Conservation (phyloP, 2,888 invertebrate genomes). For the Cantharis rustica region DNA sequence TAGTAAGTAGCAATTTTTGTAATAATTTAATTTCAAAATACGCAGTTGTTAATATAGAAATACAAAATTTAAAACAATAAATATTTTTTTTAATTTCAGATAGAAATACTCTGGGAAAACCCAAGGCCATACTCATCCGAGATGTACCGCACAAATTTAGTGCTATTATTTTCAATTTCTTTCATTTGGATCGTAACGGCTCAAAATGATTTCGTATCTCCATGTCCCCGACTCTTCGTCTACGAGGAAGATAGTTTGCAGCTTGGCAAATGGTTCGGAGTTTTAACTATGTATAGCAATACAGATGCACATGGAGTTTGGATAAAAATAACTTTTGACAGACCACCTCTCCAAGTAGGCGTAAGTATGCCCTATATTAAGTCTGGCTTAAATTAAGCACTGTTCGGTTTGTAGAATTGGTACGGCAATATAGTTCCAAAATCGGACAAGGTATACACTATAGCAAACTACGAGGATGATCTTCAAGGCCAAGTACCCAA, state of each 20-base stretch:
- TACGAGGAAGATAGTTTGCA: constrained; percentile 49
- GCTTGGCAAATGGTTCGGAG: constrained; percentile 64
- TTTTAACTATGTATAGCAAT: constrained; percentile 60
- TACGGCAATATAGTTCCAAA: constrained; percentile 63
- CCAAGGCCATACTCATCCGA: no score
- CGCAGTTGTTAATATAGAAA: no score
- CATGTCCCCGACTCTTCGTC: constrained; percentile 61
- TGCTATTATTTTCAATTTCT: neutral
- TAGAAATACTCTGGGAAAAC: no score
- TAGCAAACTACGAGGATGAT: constrained; percentile 63
- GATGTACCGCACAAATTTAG: neutral
- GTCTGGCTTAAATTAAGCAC: neutral
- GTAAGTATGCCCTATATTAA: constrained; percentile 54
- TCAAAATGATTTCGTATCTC: constrained; percentile 40
- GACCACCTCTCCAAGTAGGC: constrained; percentile 64
- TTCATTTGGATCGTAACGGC: neutral
- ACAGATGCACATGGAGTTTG: constrained; percentile 65
- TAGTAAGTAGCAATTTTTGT: no score
- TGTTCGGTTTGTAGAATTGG: constrained; percentile 58
- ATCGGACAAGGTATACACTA: constrained; percentile 64
- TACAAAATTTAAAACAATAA: no score
- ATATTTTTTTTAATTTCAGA: no score
- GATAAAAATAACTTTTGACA: constrained; percentile 63
- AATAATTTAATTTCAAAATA: no score
- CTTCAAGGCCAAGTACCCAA: constrained; percentile 60